A percentile compares a stretch with the other conserved stretches of the same genome.
These are phyloP conservation scores for Serranus cabrilla DNA, from an alignment of 2,797 vertebrate species.

Conservation along the genomic window DNA sequence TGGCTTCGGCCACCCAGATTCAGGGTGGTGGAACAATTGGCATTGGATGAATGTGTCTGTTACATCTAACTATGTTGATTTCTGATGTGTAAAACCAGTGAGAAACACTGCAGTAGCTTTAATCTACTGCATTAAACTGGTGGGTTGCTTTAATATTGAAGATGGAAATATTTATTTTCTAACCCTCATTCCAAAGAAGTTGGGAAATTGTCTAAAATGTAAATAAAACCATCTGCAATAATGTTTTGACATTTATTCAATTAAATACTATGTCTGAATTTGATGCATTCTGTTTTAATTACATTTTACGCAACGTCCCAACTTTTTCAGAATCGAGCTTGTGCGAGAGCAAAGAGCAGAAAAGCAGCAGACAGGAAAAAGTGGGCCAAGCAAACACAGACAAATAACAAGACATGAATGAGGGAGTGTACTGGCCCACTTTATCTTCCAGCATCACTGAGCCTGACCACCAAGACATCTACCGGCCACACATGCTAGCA, in stretches of 20 bases:
- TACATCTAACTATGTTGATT: not conserved
- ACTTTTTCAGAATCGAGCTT: no score
- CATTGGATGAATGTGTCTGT: not conserved
- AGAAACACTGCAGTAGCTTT: no score
- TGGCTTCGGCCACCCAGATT: no score
- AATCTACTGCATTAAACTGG: no score
- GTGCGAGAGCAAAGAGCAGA: constrained; percentile 27
- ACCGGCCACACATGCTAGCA: constrained; percentile 53
- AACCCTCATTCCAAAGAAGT: no score
- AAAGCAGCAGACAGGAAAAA: constrained; percentile 38
- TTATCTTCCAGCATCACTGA: constrained; percentile 37
- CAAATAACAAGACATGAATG: constrained; percentile 40
- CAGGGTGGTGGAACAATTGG: not conserved
- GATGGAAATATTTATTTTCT: constrained; percentile 31
- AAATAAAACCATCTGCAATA: no score
- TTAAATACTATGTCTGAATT: no score
- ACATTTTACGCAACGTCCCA: no score
- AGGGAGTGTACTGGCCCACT: constrained; percentile 44
- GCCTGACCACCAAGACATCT: constrained; percentile 54
- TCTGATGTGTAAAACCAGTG: not conserved
- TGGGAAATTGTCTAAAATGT: no score
- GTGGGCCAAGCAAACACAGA: constrained; percentile 45
- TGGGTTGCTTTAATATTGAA: constrained; percentile 2
- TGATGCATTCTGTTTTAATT: no score
- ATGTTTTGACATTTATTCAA: no score